Evolutionary conservation across 2,888 invertebrate species (phyloP), one percentile per base, ranked within the genome.

Genomic region (Melipona beecheii): DNA sequence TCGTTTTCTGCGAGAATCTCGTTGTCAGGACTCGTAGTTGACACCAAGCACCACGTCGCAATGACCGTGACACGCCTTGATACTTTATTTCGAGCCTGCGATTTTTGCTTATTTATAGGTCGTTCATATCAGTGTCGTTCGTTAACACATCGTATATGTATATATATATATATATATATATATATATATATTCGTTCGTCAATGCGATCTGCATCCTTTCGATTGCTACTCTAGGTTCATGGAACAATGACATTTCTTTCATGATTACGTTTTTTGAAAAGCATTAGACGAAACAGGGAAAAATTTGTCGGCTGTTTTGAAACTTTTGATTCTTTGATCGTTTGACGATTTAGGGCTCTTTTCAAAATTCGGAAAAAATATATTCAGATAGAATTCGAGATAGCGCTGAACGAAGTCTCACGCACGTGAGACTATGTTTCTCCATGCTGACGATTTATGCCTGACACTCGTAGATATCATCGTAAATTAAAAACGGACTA

Each of bases 61-160:
- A 62, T 49, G 71, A 50, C 56, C 76, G 43, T 66, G 72, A 50
- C 60, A 72, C 43, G 43, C 24, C 77, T 36, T 69, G 62, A 50
- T 71, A 58, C 66, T 71, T 69, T 49, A 79, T 70, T 81, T 62
- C 60, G 6, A 62, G 72, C 62, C 17, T 19, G 50, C n/a, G 58
- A 73, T 66, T 72, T 72, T 73, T 50, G 54, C 49, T 77, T 71
- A 80, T 71, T 80, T 66, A 52, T 66, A 71, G 70, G 65, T 58
- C 58, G 70, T 71, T 76, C 27, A 80, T 21, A 52, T 56, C 52
- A 27, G 17, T 56, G 43, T 27, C 24, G 62, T 56, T 65, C 31
- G 50, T 56, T 69, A 66, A 31, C 65, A 50, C 52, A n/a, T 1
- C 31, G n/a, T n/a, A n/a, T n/a, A n/a, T n/a, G n/a, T n/a, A n/a